Percentiles rank a stretch among this genome's conserved stretches.
phyloP scores from a whole-genome alignment of 2,888 invertebrate genomes.

The Caenorhabditis angaria region DNA sequence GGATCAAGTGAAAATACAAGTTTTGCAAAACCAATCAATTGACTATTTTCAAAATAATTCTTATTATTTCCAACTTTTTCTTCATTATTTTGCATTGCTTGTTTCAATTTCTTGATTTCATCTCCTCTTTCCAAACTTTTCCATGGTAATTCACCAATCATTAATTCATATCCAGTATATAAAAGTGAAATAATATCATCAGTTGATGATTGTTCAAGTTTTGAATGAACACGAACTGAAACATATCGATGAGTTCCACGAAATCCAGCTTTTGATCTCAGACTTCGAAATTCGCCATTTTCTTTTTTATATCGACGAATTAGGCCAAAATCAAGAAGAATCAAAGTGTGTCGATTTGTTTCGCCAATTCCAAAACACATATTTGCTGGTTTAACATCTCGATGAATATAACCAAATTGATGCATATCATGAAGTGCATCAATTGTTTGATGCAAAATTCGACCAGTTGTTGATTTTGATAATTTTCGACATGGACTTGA shows the following conservation, averaged over 20 bases:
- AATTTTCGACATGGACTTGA: slow-evolving; percentile 53
- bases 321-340: slow-evolving; percentile 58
- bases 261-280: slow-evolving; percentile 48
- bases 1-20: slow-evolving; percentile 25
- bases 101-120: slow-evolving; percentile 52
- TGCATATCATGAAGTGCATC: slow-evolving; percentile 63
- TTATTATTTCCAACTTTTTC: slow-evolving; percentile 15
- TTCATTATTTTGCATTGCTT: slow-evolving; percentile 44
- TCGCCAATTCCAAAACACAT: slow-evolving; percentile 21
- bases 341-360: slow-evolving; percentile 52
- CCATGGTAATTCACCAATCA: slow-evolving; percentile 40
- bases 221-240: slow-evolving; percentile 51
- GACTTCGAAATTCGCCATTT: slow-evolving; percentile 45
- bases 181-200: slow-evolving; percentile 55
- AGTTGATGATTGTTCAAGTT: slow-evolving; percentile 42
- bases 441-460: slow-evolving; percentile 44
- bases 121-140: slow-evolving; percentile 38
- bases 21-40: slow-evolving; percentile 21
- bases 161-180: slow-evolving; percentile 37
- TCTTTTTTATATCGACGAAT: slow-evolving; percentile 51
- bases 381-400: slow-evolving; percentile 50
- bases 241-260: slow-evolving; percentile 63
- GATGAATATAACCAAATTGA: slow-evolving; percentile 57
- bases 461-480: slow-evolving; percentile 24
- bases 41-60: slow-evolving; percentile 14